Conservation (phyloP, 2,113 vertebrate species). For the Coracopsis vasa region DNA sequence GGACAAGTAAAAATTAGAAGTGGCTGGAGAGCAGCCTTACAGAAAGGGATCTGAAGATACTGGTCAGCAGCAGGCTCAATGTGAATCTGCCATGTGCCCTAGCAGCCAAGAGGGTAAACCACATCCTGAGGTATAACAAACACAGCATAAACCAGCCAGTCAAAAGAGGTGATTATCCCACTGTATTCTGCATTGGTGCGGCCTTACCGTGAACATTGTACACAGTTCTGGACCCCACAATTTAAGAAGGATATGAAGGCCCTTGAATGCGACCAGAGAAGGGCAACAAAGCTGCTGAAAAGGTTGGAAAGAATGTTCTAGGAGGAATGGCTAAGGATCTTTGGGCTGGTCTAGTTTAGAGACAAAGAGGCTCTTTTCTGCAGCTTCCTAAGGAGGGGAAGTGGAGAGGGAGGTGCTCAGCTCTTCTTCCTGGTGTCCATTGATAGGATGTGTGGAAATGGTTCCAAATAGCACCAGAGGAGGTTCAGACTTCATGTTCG, state of each 20-base stretch:
- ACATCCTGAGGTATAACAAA: too few relatives aligned
- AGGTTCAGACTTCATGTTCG: background rate
- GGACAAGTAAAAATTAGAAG: background rate
- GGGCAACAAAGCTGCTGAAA: background rate
- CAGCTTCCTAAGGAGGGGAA: background rate
- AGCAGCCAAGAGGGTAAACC: background rate
- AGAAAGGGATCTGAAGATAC: background rate
- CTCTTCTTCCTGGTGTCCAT: background rate
- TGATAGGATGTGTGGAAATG: background rate
- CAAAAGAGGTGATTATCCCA: background rate
- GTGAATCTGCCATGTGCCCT: background rate
- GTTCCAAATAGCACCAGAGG: background rate
- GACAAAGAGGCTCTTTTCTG: background rate
- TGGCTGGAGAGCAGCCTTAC: background rate
- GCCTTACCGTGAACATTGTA: background rate
- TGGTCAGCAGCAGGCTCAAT: background rate
- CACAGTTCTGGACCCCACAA: background rate
- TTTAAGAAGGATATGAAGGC: background rate
- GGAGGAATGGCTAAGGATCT: background rate
- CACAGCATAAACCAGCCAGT: accelerated
- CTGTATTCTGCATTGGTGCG: accelerated
- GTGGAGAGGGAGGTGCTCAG: background rate
- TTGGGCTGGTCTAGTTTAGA: background rate
- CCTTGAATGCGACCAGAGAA: background rate
- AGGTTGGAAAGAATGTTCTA: background rate